Conservation (phyloP, 2,888 invertebrate genomes). For the Parnassius mnemosyne region DNA sequence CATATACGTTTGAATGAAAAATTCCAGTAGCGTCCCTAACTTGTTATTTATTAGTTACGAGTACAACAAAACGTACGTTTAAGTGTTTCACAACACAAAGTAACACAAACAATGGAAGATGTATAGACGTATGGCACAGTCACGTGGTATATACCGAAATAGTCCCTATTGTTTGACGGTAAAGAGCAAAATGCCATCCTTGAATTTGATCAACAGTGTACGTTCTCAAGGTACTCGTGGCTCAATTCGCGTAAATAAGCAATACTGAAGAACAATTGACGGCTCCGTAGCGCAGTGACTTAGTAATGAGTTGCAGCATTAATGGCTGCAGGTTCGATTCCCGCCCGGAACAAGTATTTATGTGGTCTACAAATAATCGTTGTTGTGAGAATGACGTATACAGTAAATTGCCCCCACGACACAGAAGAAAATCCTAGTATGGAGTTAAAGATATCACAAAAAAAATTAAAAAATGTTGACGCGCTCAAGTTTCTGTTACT, state of each 20-base stretch:
- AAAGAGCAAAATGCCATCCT: constrained; percentile 20
- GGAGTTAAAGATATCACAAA: too few relatives aligned
- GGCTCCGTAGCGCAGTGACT: too few relatives aligned
- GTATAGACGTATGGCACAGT: neutral
- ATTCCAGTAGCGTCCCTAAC: constrained; percentile 5
- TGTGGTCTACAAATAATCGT: too few relatives aligned
- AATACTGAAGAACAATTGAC: constrained; percentile 17
- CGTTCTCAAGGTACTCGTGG: constrained; percentile 7
- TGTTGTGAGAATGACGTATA: too few relatives aligned
- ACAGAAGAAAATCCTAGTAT: too few relatives aligned
- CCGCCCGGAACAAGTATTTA: too few relatives aligned
- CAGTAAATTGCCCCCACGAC: too few relatives aligned
- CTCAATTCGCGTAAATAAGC: constrained; percentile 21
- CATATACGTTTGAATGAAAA: constrained; percentile 1
- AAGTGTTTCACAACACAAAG: constrained; percentile 15
- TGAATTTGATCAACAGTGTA: constrained; percentile 15
- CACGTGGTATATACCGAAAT: constrained; percentile 21
- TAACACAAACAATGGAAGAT: constrained; percentile 11
- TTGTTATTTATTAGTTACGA: constrained; percentile 12
- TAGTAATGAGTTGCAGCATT: too few relatives aligned
- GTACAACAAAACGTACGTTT: constrained; percentile 18
- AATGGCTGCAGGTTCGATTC: too few relatives aligned
- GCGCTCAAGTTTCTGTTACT: constrained; percentile 15
- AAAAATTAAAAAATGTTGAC: neutral
- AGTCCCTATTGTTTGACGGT: constrained; percentile 11